These are phyloP conservation scores for Lacerta agilis DNA, from an alignment of 2,797 vertebrate species.

Conservation along the genomic window DNA sequence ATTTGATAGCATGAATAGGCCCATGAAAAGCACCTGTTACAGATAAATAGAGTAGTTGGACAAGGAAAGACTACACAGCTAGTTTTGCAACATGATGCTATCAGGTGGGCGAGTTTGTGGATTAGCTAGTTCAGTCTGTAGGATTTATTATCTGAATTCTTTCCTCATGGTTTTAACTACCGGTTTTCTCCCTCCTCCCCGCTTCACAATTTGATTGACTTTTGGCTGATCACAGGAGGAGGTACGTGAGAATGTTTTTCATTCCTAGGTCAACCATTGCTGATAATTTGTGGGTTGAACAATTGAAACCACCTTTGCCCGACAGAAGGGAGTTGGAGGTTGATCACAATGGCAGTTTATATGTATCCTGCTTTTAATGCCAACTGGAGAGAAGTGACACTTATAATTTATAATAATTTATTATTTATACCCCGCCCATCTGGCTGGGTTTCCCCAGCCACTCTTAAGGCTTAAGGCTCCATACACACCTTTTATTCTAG, in stretches of 20 bases:
- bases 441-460: neutral
- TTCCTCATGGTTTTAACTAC: constrained; percentile 62
- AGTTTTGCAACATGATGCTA: neutral
- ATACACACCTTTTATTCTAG: too few relatives aligned
- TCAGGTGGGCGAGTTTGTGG: neutral
- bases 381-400: neutral
- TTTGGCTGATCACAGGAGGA: constrained; percentile 82
- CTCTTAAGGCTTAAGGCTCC: too few relatives aligned
- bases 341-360: neutral
- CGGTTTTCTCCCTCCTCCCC: constrained; percentile 56
- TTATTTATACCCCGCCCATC: neutral
- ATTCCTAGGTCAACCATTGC: neutral
- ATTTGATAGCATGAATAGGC: neutral
- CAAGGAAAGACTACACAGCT: neutral
- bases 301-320: neutral
- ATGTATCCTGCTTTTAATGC: neutral
- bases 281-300: neutral
- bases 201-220: constrained; percentile 51
- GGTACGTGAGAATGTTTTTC: constrained; percentile 81
- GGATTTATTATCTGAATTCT: constrained; percentile 16
- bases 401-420: neutral
- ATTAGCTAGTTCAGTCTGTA: neutral
- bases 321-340: neutral
- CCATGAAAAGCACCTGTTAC: neutral
- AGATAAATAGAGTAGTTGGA: neutral